Evolutionary conservation across 2,797 vertebrate species (phyloP), one percentile per base, ranked within the genome.

Genomic region (Chanos chanos): DNA sequence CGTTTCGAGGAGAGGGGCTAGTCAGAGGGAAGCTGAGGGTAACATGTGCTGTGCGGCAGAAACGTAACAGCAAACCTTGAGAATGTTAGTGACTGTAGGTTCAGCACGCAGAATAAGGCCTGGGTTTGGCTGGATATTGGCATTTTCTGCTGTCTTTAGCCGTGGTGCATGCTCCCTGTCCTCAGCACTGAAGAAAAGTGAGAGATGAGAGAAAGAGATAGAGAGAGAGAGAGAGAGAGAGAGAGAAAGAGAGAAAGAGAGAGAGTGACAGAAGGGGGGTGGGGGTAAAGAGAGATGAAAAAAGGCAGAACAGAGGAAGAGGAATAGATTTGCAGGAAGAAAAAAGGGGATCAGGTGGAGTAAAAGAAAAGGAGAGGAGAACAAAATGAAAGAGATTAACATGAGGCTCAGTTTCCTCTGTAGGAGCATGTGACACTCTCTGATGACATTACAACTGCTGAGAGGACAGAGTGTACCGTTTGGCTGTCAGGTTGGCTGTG

Each of bases 1-100:
- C n/a, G n/a, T n/a, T n/a, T n/a, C n/a, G n/a, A n/a, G n/a, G n/a
- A n/a, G n/a, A n/a, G n/a, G n/a, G n/a, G n/a, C n/a, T n/a, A n/a
- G n/a, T n/a, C n/a, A n/a, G n/a, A n/a, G 6, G 34, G 12, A 37
- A 15, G 37, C 16, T 6, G 18, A 19, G 39, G n/a, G 27, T 22
- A 24, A 47, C 25, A 9, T 9, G 44, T 16, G 3, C 12, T 8
- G 2, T 47, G 12, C 1, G 0, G 12, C 27, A 10, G 30, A 9
- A 36, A 37, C 5, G 2, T 21, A 9, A 13, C 1, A 8, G 8
- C 30, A 2, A 75, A 95, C 97, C 92, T 99, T 99, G 21, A 99
- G 91, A 66, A 99, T 99, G 77, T 99, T 99, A 64, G 97, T 99
- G 71, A 99, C 97, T 0, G 97, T 99, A 1, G 97, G 97, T 75